Percentiles rank a stretch among this genome's conserved stretches.
Evolutionary conservation across 2,888 invertebrate species (phyloP).

Genomic region (Xanthia icteritia): DNA sequence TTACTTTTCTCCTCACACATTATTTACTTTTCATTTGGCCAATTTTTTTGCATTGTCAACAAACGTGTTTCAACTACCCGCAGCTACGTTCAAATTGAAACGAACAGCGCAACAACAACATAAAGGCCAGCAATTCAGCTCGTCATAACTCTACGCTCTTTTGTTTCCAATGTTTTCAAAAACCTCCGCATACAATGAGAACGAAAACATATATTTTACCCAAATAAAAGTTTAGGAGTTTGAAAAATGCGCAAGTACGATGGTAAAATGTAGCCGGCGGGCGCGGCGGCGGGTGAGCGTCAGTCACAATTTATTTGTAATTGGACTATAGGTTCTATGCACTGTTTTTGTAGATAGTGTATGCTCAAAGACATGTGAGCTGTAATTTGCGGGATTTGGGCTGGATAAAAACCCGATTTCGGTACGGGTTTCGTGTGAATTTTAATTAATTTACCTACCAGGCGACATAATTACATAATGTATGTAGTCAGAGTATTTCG

Average conservation of each 20-base stretch:
- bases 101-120: conserved; percentile 53
- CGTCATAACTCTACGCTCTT: conserved; percentile 57
- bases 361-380: conserved; percentile 27
- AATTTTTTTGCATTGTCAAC: conserved; percentile 48
- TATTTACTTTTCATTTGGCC: conserved; percentile 47
- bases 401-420: background rate
- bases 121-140: conserved; percentile 50
- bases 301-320: conserved; percentile 40
- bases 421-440: background rate
- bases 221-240: conserved; percentile 61
- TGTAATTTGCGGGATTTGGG: conserved; percentile 6
- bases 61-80: conserved; percentile 51
- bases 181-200: conserved; percentile 53
- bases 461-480: background rate
- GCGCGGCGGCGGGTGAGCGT: conserved; percentile 17
- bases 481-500: background rate
- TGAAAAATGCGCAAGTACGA: conserved; percentile 54
- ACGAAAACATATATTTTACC: conserved; percentile 56
- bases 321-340: conserved; percentile 19
- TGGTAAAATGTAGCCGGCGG: conserved; percentile 43
- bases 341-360: conserved; percentile 28
- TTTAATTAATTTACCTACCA: background rate
- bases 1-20: conserved; percentile 32
- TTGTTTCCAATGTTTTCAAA: conserved; percentile 56
- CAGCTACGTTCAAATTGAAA: conserved; percentile 56